A percentile compares a stretch with the other conserved stretches of the same genome.
Evolutionary conservation across 2,113 vertebrate genomes (phyloP).

Genomic region (Maccullochella peelii): DNA sequence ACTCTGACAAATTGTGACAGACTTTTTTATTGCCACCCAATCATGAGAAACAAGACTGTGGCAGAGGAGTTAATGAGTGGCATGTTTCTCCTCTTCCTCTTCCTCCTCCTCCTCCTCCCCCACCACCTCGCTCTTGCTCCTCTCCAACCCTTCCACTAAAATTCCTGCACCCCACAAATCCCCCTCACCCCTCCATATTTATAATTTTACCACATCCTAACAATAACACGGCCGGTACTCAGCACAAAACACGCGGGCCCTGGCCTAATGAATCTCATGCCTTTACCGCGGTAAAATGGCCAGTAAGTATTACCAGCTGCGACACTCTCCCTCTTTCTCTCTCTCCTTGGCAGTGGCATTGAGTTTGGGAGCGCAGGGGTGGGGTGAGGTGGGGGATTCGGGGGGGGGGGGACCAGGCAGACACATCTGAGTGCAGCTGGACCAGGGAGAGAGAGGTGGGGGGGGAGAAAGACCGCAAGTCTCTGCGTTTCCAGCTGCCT

Average conservation of each 20-base stretch:
- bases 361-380: slow-evolving; percentile 63
- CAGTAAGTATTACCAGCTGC: slow-evolving; percentile 99
- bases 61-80: slow-evolving; percentile 93
- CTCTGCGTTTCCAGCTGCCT: slow-evolving; percentile 93
- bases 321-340: slow-evolving; percentile 89
- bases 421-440: slow-evolving; percentile 97
- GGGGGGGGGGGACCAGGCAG: slow-evolving; percentile 77
- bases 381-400: slow-evolving; percentile 26
- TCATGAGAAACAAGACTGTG: slow-evolving; percentile 91
- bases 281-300: slow-evolving; percentile 90
- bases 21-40: slow-evolving; percentile 86
- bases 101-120: slow-evolving; percentile 11
- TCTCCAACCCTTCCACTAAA: slow-evolving; percentile 71
- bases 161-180: slow-evolving; percentile 77
- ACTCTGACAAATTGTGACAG: slow-evolving; percentile 88
- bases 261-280: slow-evolving; percentile 99
- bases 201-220: slow-evolving; percentile 99
- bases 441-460: slow-evolving; percentile 72
- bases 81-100: slow-evolving; percentile 85
- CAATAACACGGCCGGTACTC: slow-evolving; percentile 98
- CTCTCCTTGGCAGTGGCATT: slow-evolving; percentile 89
- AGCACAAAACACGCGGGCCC: slow-evolving; percentile 96
- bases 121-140: slow-evolving; percentile 35
- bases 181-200: slow-evolving; percentile 90
- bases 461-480: slow-evolving; percentile 87